phyloP scores from a whole-genome alignment of 2,888 invertebrate species.

The Noctuana brunneofusca region DNA sequence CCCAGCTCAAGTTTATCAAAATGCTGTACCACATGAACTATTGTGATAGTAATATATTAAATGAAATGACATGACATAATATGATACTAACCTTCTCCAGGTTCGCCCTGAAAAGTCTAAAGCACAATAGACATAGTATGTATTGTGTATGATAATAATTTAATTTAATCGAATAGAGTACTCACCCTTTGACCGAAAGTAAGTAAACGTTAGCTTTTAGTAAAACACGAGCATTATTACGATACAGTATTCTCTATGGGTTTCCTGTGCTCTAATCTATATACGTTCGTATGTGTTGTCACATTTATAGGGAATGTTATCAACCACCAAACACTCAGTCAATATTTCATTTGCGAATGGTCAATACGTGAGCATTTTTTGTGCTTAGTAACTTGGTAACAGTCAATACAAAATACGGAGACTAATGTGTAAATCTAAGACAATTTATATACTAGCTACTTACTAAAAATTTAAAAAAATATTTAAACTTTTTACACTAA shows the following conservation, averaged over 20 bases:
- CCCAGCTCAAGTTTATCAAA: too few relatives aligned
- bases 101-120: too few relatives aligned
- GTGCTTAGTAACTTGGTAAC: not conserved
- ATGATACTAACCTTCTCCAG: too few relatives aligned
- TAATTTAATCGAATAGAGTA: constrained; percentile 14
- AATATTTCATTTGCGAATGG: constrained; percentile 54
- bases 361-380: constrained; percentile 41
- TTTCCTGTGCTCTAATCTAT: constrained; percentile 48
- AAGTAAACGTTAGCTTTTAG: constrained; percentile 40
- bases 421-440: not conserved
- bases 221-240: constrained; percentile 45
- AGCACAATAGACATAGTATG: too few relatives aligned
- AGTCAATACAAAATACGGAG: not conserved
- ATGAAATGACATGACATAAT: too few relatives aligned
- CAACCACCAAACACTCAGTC: constrained; percentile 59
- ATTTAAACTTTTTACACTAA: not conserved
- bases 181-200: not conserved
- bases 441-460: not conserved
- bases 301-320: constrained; percentile 61
- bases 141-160: not conserved
- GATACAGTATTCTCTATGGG: constrained; percentile 50
- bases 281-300: constrained; percentile 40
- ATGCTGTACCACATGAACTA: too few relatives aligned
- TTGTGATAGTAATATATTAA: too few relatives aligned
- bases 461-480: too few relatives aligned